Base-by-base conservation (phyloP, 2,888 invertebrate genomes). In the Morpho deidamia region DNA sequence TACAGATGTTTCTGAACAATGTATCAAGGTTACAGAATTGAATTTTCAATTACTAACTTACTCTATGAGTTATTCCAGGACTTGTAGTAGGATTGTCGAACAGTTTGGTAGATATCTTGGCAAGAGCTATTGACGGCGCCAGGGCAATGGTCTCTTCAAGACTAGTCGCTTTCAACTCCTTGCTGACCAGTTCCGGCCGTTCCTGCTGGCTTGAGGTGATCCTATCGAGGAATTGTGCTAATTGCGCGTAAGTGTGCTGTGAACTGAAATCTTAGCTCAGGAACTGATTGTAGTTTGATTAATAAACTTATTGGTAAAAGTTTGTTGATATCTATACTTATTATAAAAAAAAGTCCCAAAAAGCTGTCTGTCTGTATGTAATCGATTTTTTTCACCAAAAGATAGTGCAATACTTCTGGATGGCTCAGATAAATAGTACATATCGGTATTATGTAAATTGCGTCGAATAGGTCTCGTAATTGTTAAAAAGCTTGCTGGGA, bases 241-340 rank as follows among this genome's bases (percentile, higher is more conserved):
- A 86, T 49, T 96, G 87, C 35, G 93, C 90, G 77, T 96, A 96
- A 61, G 95, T 93, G 82, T 96, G 94, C 71, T 96, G 95, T 35
- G 95, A 90, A 66, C 95, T 95, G 72, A 8, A 1, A 0, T 1
- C 14, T 45, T 12, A 35, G 43, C 32, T 44, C 32, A 50, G 50
- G 50, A 48, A 23, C 4, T 14, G 4, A 23, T 23, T 23, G 23
- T 38, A 0, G 42, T 43, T 40, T 40, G 39, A n/a, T 40, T 11
- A 1, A 40, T 12, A 32, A 23, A 23, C 4, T 1, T 14, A 14
- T 14, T 14, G 14, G 2, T 14, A 14, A 14, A 14, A 5, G 23
- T 23, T 23, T 23, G 23, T 23, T 23, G 5, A 23, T 1, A 23
- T 23, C 5, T 23, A 1, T 3, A 23, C 23, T 23, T 5, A 5